Evolutionary conservation across 2,797 vertebrate genomes (phyloP).

Genomic region (Sebastes trivittatus): DNA sequence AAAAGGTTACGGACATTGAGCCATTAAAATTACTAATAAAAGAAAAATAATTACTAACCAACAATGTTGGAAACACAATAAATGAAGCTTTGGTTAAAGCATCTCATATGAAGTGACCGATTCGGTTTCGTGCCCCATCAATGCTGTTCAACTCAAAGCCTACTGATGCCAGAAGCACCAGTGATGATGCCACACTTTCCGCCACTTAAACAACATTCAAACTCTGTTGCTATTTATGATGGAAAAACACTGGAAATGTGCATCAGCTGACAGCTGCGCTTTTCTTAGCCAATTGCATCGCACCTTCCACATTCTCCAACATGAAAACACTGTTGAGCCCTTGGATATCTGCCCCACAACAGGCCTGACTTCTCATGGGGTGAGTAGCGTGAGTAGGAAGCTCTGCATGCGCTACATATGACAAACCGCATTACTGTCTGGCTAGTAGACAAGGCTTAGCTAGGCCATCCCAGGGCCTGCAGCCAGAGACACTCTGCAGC

Average conservation of each 20-base stretch:
- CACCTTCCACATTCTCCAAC: slow-evolving; percentile 57
- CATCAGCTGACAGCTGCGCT: slow-evolving; percentile 82
- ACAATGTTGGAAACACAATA: not conserved
- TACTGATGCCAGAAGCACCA: slow-evolving; percentile 26
- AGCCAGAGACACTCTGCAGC: slow-evolving; percentile 74
- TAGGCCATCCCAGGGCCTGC: slow-evolving; percentile 78
- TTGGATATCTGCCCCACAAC: slow-evolving; percentile 86
- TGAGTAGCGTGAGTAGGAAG: slow-evolving; percentile 73
- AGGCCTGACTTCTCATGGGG: slow-evolving; percentile 77
- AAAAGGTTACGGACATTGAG: too few relatives aligned
- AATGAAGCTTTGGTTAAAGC: not conserved
- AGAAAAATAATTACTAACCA: not conserved
- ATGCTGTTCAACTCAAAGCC: slow-evolving; percentile 8
- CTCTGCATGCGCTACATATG: slow-evolving; percentile 83
- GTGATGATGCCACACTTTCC: slow-evolving; percentile 9
- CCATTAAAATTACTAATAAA: not conserved
- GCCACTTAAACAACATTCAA: slow-evolving; percentile 14
- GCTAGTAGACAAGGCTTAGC: slow-evolving; percentile 76
- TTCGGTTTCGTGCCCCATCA: slow-evolving; percentile 12
- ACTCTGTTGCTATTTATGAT: slow-evolving; percentile 53
- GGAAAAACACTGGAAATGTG: slow-evolving; percentile 73
- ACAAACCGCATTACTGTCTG: slow-evolving; percentile 82
- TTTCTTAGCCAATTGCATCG: slow-evolving; percentile 77
- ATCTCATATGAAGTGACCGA: slow-evolving; percentile 8
- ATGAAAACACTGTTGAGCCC: slow-evolving; percentile 65